A percentile compares a stretch with the other conserved stretches of the same genome.
Conservation (phyloP, 1,140 invertebrate species). For the Drosophila bocki region DNA sequence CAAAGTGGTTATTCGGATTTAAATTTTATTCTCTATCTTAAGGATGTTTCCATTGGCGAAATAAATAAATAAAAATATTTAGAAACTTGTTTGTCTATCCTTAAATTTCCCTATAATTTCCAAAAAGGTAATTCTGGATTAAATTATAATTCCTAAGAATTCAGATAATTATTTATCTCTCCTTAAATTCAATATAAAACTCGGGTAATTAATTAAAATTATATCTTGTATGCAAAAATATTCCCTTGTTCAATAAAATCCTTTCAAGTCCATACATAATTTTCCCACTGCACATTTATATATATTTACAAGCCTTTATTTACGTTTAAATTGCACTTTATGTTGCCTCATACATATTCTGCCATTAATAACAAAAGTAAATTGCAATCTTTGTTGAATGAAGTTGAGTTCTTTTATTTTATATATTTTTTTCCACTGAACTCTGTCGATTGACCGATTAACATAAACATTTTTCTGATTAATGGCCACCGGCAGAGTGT, state of each 20-base stretch:
- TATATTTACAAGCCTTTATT: slow-evolving; percentile 9
- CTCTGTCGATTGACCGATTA: slow-evolving; percentile 36
- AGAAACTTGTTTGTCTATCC: too few relatives aligned
- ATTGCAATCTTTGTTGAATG: slow-evolving; percentile 34
- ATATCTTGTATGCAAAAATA: neutral
- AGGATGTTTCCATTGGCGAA: too few relatives aligned
- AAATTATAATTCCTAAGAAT: neutral
- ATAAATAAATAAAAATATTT: too few relatives aligned
- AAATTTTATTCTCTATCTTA: neutral
- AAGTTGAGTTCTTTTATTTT: slow-evolving; percentile 29
- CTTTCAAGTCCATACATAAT: neutral
- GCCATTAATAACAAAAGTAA: slow-evolving; percentile 32
- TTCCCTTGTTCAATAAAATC: neutral
- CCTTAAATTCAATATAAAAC: neutral
- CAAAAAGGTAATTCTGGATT: neutral
- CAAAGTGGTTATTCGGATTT: neutral
- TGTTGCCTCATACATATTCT: slow-evolving; percentile 12
- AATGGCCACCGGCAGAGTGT: slow-evolving; percentile 30
- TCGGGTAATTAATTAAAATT: neutral
- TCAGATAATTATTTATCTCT: neutral
- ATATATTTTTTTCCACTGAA: slow-evolving; percentile 4
- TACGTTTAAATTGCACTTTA: slow-evolving; percentile 2
- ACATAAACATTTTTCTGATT: slow-evolving; percentile 46
- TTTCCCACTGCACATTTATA: neutral
- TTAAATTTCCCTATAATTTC: too few relatives aligned